Evolutionary conservation across 2,888 invertebrate genomes (phyloP).

Genomic region (Oxyscelio sp.): DNA sequence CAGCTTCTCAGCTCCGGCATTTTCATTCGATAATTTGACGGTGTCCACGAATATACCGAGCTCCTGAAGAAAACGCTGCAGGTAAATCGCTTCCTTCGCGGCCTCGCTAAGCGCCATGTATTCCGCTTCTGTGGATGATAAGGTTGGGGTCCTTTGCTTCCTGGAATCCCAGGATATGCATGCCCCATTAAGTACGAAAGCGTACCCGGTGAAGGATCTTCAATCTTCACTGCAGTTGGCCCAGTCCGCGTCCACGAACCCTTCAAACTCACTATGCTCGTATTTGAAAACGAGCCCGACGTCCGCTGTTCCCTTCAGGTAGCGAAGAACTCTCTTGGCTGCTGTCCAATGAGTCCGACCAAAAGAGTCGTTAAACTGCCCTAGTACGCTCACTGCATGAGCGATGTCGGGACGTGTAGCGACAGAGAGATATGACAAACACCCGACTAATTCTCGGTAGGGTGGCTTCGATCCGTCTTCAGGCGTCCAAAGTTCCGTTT

Average conservation of each 20-base stretch:
- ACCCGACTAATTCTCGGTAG: slow-evolving; percentile 55
- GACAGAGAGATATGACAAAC: slow-evolving; percentile 58
- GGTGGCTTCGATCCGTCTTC: slow-evolving; percentile 37
- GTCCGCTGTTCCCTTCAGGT: too few species aligned
- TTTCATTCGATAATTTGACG: slow-evolving; percentile 16
- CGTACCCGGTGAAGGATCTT: slow-evolving; percentile 48
- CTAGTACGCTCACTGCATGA: slow-evolving; percentile 42
- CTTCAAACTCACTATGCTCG: too few species aligned
- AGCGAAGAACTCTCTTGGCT: too few species aligned
- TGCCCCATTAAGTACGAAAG: slow-evolving; percentile 19
- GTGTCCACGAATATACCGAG: neutral
- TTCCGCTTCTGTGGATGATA: neutral
- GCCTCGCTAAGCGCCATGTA: neutral
- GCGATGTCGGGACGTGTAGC: slow-evolving; percentile 67
- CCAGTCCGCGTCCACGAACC: neutral
- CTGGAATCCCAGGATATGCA: slow-evolving; percentile 20
- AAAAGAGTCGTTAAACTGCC: slow-evolving; percentile 50
- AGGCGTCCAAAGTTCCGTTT: slow-evolving; percentile 7
- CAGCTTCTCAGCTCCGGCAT: slow-evolving; percentile 3
- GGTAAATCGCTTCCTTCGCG: neutral
- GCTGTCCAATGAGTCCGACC: too few species aligned
- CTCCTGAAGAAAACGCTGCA: neutral
- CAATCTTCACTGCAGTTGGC: slow-evolving; percentile 28
- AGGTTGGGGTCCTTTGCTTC: slow-evolving; percentile 27
- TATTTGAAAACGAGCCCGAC: too few species aligned